A percentile compares a stretch with the other conserved stretches of the same genome.
Conservation (phyloP, 2,888 invertebrate species). For the Agonum fuliginosum region DNA sequence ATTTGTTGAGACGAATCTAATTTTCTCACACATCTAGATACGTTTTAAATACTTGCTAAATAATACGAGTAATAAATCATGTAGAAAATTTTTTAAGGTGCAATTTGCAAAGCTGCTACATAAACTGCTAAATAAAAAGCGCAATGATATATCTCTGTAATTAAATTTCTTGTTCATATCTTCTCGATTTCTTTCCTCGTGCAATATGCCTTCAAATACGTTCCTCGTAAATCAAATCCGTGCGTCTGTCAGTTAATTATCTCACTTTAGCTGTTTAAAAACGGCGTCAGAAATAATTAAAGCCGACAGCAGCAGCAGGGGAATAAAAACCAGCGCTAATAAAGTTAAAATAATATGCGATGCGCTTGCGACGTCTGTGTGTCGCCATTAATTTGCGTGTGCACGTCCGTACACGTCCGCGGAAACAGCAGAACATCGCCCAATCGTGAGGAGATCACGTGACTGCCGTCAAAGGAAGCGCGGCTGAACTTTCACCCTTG, state of each 20-base stretch:
- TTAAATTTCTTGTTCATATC: too few relatives aligned
- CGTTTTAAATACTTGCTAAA: too few relatives aligned
- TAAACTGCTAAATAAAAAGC: too few relatives aligned
- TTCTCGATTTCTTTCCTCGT: neutral
- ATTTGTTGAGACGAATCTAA: too few relatives aligned
- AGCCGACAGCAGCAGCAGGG: constrained; percentile 3
- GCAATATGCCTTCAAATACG: neutral
- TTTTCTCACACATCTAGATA: too few relatives aligned
- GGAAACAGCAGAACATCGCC: neutral
- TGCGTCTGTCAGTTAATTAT: constrained; percentile 12
- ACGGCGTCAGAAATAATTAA: constrained; percentile 27
- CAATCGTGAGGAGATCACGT: too few relatives aligned
- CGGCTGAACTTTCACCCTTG: too few relatives aligned
- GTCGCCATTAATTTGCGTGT: constrained; percentile 16
- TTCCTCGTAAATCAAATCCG: neutral
- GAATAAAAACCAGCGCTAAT: constrained; percentile 11
- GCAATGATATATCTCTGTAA: too few relatives aligned
- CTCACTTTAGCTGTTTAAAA: constrained; percentile 28
- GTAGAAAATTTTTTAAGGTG: too few relatives aligned
- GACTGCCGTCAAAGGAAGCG: too few relatives aligned
- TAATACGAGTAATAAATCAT: too few relatives aligned
- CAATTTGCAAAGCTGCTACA: too few relatives aligned
- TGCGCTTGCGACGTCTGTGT: neutral
- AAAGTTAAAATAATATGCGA: constrained; percentile 33
- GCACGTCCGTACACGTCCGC: constrained; percentile 2